A percentile compares a stretch with the other conserved stretches of the same genome.
These are phyloP conservation scores for Upupa epops DNA, from an alignment of 2,113 vertebrate genomes.

Conservation along the genomic window DNA sequence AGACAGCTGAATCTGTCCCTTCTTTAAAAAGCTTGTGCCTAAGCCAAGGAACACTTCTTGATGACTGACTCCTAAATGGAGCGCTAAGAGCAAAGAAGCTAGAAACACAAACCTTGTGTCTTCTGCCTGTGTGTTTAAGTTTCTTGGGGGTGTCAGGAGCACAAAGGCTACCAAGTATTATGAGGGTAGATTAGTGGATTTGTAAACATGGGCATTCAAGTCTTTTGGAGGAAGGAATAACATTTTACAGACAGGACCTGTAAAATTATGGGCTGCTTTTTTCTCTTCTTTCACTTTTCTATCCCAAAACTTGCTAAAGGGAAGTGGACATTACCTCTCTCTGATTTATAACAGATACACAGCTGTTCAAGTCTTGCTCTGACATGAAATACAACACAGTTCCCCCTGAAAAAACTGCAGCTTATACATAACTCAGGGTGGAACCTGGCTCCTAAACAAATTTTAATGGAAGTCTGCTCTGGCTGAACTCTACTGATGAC, in stretches of 20 bases:
- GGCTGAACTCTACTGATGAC: constrained; percentile 56
- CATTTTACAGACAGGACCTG: background rate
- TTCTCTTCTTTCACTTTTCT: background rate
- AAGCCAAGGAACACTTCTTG: background rate
- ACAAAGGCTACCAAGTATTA: rapidly evolving
- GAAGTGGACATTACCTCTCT: background rate
- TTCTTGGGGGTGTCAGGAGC: rapidly evolving
- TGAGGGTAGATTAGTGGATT: background rate
- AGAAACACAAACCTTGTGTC: background rate
- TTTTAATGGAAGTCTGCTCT: constrained; percentile 40
- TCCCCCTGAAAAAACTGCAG: constrained; percentile 8
- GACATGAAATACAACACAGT: background rate
- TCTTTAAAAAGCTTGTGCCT: background rate
- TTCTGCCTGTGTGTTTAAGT: background rate
- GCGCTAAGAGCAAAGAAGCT: background rate
- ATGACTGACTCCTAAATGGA: background rate
- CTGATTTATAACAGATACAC: background rate
- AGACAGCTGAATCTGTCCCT: background rate
- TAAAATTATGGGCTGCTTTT: background rate
- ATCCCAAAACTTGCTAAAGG: background rate
- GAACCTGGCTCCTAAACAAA: constrained; percentile 57
- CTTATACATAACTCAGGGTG: background rate
- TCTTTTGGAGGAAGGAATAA: background rate
- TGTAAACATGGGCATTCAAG: background rate
- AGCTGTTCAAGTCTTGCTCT: background rate